Evolutionary conservation across 2,888 invertebrate genomes (phyloP), one percentile per base, ranked within the genome.

Genomic region (Gandaritis pyraliata): DNA sequence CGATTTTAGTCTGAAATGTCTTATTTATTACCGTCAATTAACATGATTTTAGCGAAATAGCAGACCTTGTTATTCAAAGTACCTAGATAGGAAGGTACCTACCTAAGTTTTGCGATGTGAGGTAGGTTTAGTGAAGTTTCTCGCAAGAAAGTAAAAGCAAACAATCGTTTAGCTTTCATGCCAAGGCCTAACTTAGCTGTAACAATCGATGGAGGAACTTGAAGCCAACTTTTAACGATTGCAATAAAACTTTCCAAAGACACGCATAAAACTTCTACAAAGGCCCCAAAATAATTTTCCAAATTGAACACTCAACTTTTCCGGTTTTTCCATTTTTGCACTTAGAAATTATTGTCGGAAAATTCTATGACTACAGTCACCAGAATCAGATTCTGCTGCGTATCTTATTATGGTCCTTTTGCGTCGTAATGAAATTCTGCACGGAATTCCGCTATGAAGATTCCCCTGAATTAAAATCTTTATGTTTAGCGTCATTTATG

Each of bases 221-320:
- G 51, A 58, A 58, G 50, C 36, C 53, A 74, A 74, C 66, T 72
- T 74, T 70, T 72, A 74, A 72, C 70, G 69, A 72, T 64, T 71
- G 69, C 70, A 70, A 47, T 57, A 49, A 54, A 72, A 73, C 61
- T 70, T 72, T 67, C 41, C 57, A 55, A 58, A 65, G 60, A 61
- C 67, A 66, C 70, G 68, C 67, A 61, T 58, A 64, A 55, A 64
- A 47, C 47, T 55, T 15, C 54, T 36, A 47, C 16, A 48, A 51
- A 65, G 56, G 63, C 53, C 36, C 18, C 45, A 30, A 56, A 59
- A 56, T 1, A 60, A 57, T 61, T 57, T 23, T 18, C 45, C 47
- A 41, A 64, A 62, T 57, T 43, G 49, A 52, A 36, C 39, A 55
- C 45, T 58, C 55, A 52, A 45, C 49, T 54, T 46, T 23, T 62